Conservation (phyloP, 2,113 vertebrate genomes). For the Heliornis fulica region DNA sequence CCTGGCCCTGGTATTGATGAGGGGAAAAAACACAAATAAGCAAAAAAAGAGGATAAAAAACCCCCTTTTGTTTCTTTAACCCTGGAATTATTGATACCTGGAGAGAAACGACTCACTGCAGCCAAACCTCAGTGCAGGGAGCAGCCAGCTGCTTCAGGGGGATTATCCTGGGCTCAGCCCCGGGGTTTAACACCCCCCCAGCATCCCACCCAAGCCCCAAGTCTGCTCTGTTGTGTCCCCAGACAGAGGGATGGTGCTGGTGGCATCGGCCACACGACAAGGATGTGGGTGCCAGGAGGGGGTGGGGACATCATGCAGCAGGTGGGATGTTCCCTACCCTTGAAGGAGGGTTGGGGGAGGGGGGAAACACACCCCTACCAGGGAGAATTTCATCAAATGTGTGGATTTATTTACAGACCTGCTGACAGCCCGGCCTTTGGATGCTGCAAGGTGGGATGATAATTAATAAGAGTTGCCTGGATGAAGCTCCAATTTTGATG, state of each 20-base stretch:
- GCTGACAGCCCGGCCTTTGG: not conserved
- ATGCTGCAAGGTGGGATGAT: not conserved
- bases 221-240: not conserved
- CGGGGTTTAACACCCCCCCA: accelerated
- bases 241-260: accelerated
- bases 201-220: not conserved
- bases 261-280: not conserved
- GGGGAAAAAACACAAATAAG: slow-evolving; percentile 56
- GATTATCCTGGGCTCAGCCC: not conserved
- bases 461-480: slow-evolving; percentile 35
- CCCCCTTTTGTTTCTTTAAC: slow-evolving; percentile 71
- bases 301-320: accelerated
- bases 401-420: accelerated
- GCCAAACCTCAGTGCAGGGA: not conserved
- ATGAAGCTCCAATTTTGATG: slow-evolving; percentile 72
- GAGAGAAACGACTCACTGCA: not conserved
- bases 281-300: accelerated
- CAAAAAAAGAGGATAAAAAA: not conserved
- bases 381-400: accelerated
- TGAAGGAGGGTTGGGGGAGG: accelerated
- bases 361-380: accelerated
- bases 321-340: accelerated
- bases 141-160: accelerated
- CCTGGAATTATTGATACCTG: not conserved
- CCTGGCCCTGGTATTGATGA: slow-evolving; percentile 81